Evolutionary conservation across 2,797 vertebrate species (phyloP), one percentile per base, ranked within the genome.

Genomic region (Gambelia wislizenii): DNA sequence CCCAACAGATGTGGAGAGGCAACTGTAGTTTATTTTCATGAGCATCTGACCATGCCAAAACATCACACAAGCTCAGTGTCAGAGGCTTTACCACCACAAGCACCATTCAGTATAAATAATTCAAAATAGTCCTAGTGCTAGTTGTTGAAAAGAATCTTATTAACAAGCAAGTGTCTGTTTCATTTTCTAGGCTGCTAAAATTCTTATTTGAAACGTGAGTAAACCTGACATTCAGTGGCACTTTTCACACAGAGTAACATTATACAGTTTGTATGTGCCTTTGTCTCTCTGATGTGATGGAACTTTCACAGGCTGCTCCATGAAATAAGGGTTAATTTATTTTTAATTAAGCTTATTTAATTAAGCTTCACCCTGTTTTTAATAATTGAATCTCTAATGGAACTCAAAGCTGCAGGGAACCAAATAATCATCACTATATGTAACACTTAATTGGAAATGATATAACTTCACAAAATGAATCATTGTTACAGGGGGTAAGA

Each of bases 271-370:
- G 47, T 18, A 85, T 92, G 90, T 89, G 84, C 33, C 77, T 76
- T 95, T 95, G 87, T 86, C 42, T 90, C 86, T 88, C 81, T 75
- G 36, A 81, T 75, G 52, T 54, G 85, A 61, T 86, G 1, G 75
- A 91, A 94, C 44, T 89, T 89, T 54, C 54, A 67, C 30, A 86
- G 83, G 77, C 89, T 90, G 44, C 52, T 90, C 93, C 91, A n/a
- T 89, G 59, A 89, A 89, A 92, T 92, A 94, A 94, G 90, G 91
- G 92, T 95, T 95, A 95, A 95, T 91, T 78, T 93, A 95, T 93
- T 92, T 96, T 93, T 94, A 95, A 96, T 94, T 96, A 95, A 80
- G 47, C 87, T 94, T 94, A 94, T 93, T 96, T 95, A 95, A 96
- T 95, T 95, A 95, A 94, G 61, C 27, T 91, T 92, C 83, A 91